A percentile compares a stretch with the other conserved stretches of the same genome.
Conservation (phyloP, 2,888 invertebrate species). For the Neuroscelio doddi region DNA sequence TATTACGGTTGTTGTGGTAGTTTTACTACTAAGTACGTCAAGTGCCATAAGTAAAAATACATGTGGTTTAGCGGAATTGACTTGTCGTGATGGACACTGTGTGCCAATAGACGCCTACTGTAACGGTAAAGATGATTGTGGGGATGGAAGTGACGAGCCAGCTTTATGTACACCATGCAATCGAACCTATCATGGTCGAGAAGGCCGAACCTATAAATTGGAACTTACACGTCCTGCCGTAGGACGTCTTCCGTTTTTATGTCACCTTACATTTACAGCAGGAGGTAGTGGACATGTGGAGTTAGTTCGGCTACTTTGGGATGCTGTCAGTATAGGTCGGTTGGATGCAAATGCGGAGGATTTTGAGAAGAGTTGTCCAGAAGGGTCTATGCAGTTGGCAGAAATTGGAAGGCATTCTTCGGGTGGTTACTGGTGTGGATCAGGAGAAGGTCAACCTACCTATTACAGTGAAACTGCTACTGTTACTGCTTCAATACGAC, state of each 20-base stretch:
- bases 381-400: constrained; percentile 90
- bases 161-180: constrained; percentile 87
- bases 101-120: constrained; percentile 90
- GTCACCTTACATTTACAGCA: constrained; percentile 93
- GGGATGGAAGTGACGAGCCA: constrained; percentile 90
- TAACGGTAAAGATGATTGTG: constrained; percentile 88
- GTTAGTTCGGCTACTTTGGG: constrained; percentile 91
- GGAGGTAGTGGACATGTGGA: constrained; percentile 91
- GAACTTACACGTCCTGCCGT: constrained; percentile 82
- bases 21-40: constrained; percentile 45
- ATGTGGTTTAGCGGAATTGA: constrained; percentile 86
- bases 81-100: constrained; percentile 83
- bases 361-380: constrained; percentile 84
- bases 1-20: constrained; percentile 25
- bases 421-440: constrained; percentile 92
- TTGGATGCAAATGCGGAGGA: constrained; percentile 80
- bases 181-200: constrained; percentile 91
- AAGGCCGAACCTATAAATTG: constrained; percentile 80
- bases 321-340: constrained; percentile 89
- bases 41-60: constrained; percentile 59
- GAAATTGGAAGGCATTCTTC: constrained; percentile 90
- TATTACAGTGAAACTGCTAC: constrained; percentile 94
- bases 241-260: constrained; percentile 87
- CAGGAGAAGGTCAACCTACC: constrained; percentile 84
- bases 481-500: constrained; percentile 87